These are phyloP conservation scores for Sinodicranocentrus sp. DNA, from an alignment of 2,888 invertebrate species.

Conservation along the genomic window DNA sequence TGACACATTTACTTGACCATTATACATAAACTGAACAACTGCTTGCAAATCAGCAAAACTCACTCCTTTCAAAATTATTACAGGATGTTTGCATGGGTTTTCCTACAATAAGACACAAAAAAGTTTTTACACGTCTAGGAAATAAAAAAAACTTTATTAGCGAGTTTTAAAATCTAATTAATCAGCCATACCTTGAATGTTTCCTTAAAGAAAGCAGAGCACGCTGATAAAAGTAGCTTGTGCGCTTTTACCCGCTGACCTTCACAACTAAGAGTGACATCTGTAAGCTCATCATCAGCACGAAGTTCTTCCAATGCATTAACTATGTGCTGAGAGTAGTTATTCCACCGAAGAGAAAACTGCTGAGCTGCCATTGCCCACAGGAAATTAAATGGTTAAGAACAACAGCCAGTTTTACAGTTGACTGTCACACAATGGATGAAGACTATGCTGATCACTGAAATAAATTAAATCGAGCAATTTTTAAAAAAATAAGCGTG, in stretches of 20 bases:
- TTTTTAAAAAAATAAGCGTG: too few species aligned
- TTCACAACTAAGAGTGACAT: constrained; percentile 92
- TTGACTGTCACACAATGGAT: background rate
- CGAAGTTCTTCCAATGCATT: constrained; percentile 87
- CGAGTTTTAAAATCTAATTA: too few species aligned
- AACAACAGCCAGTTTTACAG: constrained; percentile 20
- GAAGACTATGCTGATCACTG: constrained; percentile 3
- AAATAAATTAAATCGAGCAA: too few species aligned
- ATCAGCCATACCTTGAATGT: constrained; percentile 81
- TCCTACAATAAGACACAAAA: constrained; percentile 45
- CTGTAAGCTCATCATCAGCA: constrained; percentile 84
- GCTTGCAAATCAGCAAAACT: constrained; percentile 88
- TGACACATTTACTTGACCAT: constrained; percentile 89
- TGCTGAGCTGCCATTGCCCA: constrained; percentile 79
- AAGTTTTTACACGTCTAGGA: too few species aligned
- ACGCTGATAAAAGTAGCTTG: constrained; percentile 90
- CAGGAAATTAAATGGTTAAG: background rate
- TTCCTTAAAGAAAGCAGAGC: constrained; percentile 87
- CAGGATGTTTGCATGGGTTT: constrained; percentile 81
- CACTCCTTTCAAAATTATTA: constrained; percentile 89
- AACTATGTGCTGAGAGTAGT: constrained; percentile 87
- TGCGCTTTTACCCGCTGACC: constrained; percentile 91
- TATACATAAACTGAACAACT: constrained; percentile 90
- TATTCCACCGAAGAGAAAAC: constrained; percentile 92
- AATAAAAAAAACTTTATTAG: too few species aligned